A percentile compares a stretch with the other conserved stretches of the same genome.
Evolutionary conservation across 2,797 vertebrate genomes (phyloP).

Genomic region (Vultur gryphus): DNA sequence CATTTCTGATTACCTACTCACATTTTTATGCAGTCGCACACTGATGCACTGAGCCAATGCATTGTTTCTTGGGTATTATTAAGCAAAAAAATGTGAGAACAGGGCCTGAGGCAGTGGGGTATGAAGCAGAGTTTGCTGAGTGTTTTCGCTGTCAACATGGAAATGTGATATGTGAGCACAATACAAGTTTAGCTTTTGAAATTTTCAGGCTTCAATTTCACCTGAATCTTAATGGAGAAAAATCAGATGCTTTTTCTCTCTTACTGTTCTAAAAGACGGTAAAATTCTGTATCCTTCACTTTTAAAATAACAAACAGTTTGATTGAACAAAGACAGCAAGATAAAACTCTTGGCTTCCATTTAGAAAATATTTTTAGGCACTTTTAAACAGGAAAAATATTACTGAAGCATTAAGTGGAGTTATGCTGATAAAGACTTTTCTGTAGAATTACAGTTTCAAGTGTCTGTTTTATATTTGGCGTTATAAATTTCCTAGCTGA

Average conservation of each 20-base stretch:
- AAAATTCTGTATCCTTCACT: not conserved
- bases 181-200: not conserved
- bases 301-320: rapidly evolving
- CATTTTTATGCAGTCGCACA: not conserved
- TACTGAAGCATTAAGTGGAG: not conserved
- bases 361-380: not conserved
- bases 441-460: not conserved
- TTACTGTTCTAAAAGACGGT: not conserved
- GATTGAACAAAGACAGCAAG: not conserved
- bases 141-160: not conserved
- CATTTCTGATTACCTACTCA: slow-evolving; percentile 25
- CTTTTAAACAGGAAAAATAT: not conserved
- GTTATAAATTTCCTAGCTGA: not conserved
- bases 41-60: not conserved
- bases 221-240: not conserved
- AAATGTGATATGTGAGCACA: not conserved
- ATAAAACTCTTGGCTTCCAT: not conserved
- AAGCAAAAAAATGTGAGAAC: not conserved
- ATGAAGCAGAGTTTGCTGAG: not conserved
- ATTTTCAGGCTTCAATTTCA: not conserved
- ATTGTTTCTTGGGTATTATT: not conserved
- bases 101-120: not conserved
- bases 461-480: not conserved
- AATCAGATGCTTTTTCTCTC: not conserved
- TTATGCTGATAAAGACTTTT: not conserved